Base-by-base conservation (phyloP, 2,113 vertebrate genomes). In the Gnathonemus longibarbis region DNA sequence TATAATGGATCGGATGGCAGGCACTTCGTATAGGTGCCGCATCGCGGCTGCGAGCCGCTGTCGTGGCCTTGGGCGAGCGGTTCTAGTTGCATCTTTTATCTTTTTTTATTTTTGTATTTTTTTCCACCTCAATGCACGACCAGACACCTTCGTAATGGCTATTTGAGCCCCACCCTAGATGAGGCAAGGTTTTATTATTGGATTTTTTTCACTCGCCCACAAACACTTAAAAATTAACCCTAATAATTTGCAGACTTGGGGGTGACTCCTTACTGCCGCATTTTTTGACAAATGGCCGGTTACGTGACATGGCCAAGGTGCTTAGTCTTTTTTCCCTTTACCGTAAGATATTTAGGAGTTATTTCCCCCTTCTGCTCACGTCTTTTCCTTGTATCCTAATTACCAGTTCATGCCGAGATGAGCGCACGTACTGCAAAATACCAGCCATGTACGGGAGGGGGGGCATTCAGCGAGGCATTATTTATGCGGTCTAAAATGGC, bases 401-500 rank as follows among this genome's bases (percentile, higher is more conserved):
- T 19, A 21, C 21, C 42, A 21, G 80, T 48, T 46, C 24, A 19
- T 39, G 77, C 35, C 35, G 77, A 83, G 19, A 83, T 35, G 31
- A 5, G 77, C 35, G 35, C 77, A 83, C 77, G 77, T 83, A 83
- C 39, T 13, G 77, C 31, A 39, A 42, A 83, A 83, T 35, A 5
- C 77, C 39, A 83, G 31, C 39, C 80, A 48, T 31, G 39, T 77
- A 15, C 70, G 15, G 70, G 27, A 0, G 70, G 70, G 31, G 80
- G 45, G 45, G 80, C 35, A 83, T 39, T 10, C 39, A 46, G 80
- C 45, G 17, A 84, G 80, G 45, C 35, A 39, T 46, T 48, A 84
- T 84, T 84, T 46, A 48, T 84, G 80, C 80, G 45, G 39, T 84
- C 80, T 84, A 84, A 84, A 48, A 84, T 84, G 80, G 80, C 80